Conservation (phyloP, 2,113 vertebrate species). For the Trinectes maculatus region DNA sequence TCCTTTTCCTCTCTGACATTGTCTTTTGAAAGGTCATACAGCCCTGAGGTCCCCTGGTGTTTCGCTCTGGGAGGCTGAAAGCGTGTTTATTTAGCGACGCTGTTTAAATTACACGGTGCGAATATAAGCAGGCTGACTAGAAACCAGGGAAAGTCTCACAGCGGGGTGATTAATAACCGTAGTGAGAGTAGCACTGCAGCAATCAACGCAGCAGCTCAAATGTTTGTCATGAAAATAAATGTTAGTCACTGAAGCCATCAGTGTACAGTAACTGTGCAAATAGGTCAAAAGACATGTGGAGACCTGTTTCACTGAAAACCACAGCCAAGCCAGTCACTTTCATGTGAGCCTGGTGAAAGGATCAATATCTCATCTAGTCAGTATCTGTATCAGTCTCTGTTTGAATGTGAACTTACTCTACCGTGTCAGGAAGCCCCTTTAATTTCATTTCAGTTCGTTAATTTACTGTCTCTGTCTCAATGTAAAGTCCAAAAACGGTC, state of each 20-base stretch:
- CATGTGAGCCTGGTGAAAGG: background rate
- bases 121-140: conserved; percentile 44
- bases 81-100: conserved; percentile 20
- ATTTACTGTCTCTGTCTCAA: no score
- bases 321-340: background rate
- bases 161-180: conserved; percentile 58
- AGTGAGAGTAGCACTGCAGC: conserved; percentile 37
- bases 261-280: background rate
- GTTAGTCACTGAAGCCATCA: conserved; percentile 32
- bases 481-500: no score
- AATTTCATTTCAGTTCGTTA: no score
- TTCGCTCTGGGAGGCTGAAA: conserved; percentile 10
- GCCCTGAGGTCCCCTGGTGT: no score
- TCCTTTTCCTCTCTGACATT: background rate
- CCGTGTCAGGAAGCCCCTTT: no score
- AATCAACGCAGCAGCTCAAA: conserved; percentile 35
- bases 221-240: conserved; percentile 48
- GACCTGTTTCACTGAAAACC: conserved; percentile 2
- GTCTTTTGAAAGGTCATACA: conserved; percentile 50
- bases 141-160: conserved; percentile 61
- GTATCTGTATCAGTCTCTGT: background rate
- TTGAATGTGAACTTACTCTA: no score
- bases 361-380: background rate
- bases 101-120: conserved; percentile 22
- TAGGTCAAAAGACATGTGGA: conserved; percentile 17